Percentiles rank a stretch among this genome's conserved stretches.
These are phyloP conservation scores for Acrocyrtus sp. DNA, from an alignment of 2,888 invertebrate genomes.

Conservation along the genomic window DNA sequence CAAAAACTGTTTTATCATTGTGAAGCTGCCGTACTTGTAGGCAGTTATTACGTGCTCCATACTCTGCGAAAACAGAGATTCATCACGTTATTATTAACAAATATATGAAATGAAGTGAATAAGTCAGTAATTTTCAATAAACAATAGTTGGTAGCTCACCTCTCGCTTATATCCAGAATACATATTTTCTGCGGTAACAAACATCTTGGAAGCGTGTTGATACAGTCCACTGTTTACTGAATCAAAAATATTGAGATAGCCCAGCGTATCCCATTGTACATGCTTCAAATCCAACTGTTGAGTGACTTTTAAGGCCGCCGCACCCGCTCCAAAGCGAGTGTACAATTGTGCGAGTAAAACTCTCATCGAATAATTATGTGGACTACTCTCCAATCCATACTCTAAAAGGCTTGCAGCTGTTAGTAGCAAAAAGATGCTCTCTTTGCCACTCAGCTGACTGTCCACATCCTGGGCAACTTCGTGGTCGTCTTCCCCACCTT, in stretches of 20 bases:
- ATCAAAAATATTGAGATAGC: constrained; percentile 76
- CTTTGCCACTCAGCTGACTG: background rate
- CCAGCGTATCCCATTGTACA: constrained; percentile 91
- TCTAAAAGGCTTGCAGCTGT: constrained; percentile 72
- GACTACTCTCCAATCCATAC: constrained; percentile 78
- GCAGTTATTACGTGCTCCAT: constrained; percentile 91
- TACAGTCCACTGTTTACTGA: constrained; percentile 79
- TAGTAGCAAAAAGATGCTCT: constrained; percentile 64
- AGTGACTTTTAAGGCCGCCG: constrained; percentile 79
- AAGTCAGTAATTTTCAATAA: background rate
- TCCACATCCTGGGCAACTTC: background rate
- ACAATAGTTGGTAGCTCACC: no score
- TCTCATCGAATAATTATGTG: constrained; percentile 90
- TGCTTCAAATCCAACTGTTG: constrained; percentile 89
- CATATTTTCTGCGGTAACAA: constrained; percentile 83
- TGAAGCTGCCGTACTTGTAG: constrained; percentile 94
- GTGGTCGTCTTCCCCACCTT: background rate
- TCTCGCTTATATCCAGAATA: constrained; percentile 90
- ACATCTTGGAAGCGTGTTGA: constrained; percentile 75
- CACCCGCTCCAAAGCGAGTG: constrained; percentile 74
- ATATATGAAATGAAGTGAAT: background rate
- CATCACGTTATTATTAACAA: no score
- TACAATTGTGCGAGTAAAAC: constrained; percentile 84
- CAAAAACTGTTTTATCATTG: constrained; percentile 90
- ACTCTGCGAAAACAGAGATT: constrained; percentile 73